Evolutionary conservation across 1,140 invertebrate genomes (phyloP).

Genomic region (Drosophila repleta): DNA sequence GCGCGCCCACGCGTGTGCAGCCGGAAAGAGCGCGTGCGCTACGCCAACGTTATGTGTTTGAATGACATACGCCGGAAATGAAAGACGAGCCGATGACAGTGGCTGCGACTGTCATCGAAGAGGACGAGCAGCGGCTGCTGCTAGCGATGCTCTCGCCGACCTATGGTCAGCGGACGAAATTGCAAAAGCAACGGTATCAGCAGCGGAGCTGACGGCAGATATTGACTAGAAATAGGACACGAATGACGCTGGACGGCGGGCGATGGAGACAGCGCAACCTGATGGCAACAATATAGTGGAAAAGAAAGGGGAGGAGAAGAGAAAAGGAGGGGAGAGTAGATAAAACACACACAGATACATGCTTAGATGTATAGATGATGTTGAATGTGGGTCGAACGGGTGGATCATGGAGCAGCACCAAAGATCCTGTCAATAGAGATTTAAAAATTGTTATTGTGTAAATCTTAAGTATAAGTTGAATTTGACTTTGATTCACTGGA

Average conservation of each 20-base stretch:
- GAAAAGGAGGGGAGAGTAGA: neutral
- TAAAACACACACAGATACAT: slow-evolving; percentile 3
- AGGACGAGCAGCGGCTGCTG: slow-evolving; percentile 28
- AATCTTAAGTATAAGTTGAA: slow-evolving; percentile 22
- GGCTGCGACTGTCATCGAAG: neutral
- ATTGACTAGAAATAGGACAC: slow-evolving; percentile 8
- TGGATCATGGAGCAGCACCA: slow-evolving; percentile 58
- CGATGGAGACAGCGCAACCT: slow-evolving; percentile 16
- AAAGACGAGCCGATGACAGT: neutral
- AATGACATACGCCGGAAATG: slow-evolving; percentile 46
- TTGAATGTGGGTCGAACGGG: slow-evolving; percentile 25
- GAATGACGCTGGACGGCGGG: neutral
- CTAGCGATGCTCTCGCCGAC: slow-evolving; percentile 44
- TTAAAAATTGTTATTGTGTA: slow-evolving; percentile 51
- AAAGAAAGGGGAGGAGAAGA: neutral
- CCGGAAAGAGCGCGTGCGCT: slow-evolving; percentile 63
- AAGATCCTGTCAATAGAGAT: slow-evolving; percentile 65
- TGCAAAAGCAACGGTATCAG: neutral
- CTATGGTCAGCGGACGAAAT: slow-evolving; percentile 4
- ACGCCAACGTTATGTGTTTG: slow-evolving; percentile 62
- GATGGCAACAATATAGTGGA: slow-evolving; percentile 21
- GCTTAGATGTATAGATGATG: slow-evolving; percentile 15
- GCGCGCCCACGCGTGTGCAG: slow-evolving; percentile 59
- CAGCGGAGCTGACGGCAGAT: slow-evolving; percentile 49
- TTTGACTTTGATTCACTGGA: slow-evolving; percentile 19